Percentiles rank a stretch among this genome's conserved stretches.
These are phyloP conservation scores for Stegastes partitus DNA, from an alignment of 2,113 vertebrate genomes.

Conservation along the genomic window DNA sequence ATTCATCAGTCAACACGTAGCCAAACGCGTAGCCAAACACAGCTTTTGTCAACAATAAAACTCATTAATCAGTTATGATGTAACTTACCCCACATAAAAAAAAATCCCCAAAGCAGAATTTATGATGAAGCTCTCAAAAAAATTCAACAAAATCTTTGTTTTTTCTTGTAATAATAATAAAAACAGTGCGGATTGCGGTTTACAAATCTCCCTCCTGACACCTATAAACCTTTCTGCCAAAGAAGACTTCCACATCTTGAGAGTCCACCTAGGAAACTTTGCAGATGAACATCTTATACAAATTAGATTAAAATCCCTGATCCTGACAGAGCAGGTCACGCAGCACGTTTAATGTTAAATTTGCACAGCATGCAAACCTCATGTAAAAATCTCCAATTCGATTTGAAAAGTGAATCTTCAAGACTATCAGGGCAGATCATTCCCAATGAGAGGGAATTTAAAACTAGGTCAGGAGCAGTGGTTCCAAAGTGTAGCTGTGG, in stretches of 20 bases:
- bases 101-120: too few species aligned
- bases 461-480: background rate
- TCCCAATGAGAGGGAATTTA: background rate
- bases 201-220: background rate
- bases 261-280: background rate
- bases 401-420: background rate
- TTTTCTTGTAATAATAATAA: background rate
- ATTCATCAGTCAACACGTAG: background rate
- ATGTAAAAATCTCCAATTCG: constrained; percentile 62
- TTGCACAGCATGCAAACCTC: constrained; percentile 72
- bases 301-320: constrained; percentile 63
- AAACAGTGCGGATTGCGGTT: background rate
- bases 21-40: background rate
- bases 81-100: constrained; percentile 60
- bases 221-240: background rate
- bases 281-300: constrained; percentile 41
- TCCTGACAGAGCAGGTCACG: background rate
- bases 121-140: background rate
- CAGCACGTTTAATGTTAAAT: background rate
- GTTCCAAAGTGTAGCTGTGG: background rate
- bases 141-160: background rate
- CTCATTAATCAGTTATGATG: background rate
- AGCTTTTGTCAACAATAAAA: background rate
- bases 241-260: background rate
- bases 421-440: too few species aligned